These are phyloP conservation scores for Coelopa pilipes DNA, from an alignment of 2,888 invertebrate genomes.

Conservation along the genomic window DNA sequence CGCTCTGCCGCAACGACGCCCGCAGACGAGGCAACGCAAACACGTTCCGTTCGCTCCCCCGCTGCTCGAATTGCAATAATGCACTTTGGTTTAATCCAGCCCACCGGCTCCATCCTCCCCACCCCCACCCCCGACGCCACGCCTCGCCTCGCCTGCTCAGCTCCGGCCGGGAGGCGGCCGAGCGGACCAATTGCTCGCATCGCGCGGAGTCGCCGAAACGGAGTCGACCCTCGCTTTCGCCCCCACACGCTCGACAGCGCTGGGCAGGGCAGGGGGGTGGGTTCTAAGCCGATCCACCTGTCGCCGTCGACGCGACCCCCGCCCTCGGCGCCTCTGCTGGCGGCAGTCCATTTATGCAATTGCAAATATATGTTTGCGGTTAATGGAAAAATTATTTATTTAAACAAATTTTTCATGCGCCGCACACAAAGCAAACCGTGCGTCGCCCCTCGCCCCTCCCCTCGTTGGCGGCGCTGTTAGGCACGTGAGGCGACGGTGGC, in stretches of 20 bases:
- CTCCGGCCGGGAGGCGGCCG: background rate
- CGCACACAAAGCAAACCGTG: background rate
- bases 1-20: too few relatives aligned
- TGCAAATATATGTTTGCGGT: slow-evolving; percentile 35
- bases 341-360: slow-evolving; percentile 33
- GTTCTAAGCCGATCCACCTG: slow-evolving; percentile 2
- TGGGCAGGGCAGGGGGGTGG: too few relatives aligned
- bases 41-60: background rate
- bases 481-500: too few relatives aligned
- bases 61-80: background rate
- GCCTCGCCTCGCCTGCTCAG: background rate
- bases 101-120: background rate
- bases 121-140: background rate
- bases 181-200: background rate
- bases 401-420: slow-evolving; percentile 36
- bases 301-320: background rate
- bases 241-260: too few relatives aligned
- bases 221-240: background rate
- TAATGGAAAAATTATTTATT: slow-evolving; percentile 39
- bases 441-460: background rate
- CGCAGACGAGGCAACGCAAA: too few relatives aligned
- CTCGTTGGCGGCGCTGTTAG: too few relatives aligned
- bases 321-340: background rate
- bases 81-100: slow-evolving; percentile 7
- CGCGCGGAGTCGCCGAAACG: background rate